Evolutionary conservation across 1,140 invertebrate genomes (phyloP).

Genomic region (Bicyclus anynana): DNA sequence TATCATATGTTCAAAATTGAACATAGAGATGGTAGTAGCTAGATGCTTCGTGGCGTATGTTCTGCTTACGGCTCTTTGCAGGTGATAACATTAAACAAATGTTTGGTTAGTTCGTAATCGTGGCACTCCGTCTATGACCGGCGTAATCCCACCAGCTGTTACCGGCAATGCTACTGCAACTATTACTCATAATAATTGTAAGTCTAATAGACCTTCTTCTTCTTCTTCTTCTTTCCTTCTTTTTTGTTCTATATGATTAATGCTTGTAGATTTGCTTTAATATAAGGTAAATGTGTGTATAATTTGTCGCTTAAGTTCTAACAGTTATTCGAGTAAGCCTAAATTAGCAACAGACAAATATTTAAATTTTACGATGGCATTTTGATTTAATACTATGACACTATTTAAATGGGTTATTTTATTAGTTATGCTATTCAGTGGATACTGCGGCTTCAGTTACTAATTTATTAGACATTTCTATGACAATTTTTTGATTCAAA

Average conservation of each 20-base stretch:
- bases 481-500: too few species aligned
- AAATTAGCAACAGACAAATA: too few species aligned
- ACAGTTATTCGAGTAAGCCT: too few species aligned
- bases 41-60: conserved; percentile 60
- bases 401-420: too few species aligned
- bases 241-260: conserved; percentile 6
- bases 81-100: conserved; percentile 77
- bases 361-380: too few species aligned
- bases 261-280: conserved; percentile 4
- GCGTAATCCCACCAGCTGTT: conserved; percentile 32
- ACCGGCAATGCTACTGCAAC: conserved; percentile 49
- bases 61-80: conserved; percentile 71
- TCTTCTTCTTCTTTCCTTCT: conserved; percentile 12
- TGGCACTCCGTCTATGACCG: conserved; percentile 52
- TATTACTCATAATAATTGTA: conserved; percentile 48
- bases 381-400: too few species aligned
- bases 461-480: too few species aligned
- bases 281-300: too few species aligned
- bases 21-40: conserved; percentile 33
- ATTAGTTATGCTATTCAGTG: too few species aligned
- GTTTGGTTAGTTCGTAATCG: conserved; percentile 77
- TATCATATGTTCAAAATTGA: conserved; percentile 9
- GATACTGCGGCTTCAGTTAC: too few species aligned
- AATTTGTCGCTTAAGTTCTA: too few species aligned
- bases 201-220: conserved; percentile 30